These are phyloP conservation scores for Mimumesa dahlbomi DNA, from an alignment of 2,888 invertebrate species.

Conservation along the genomic window DNA sequence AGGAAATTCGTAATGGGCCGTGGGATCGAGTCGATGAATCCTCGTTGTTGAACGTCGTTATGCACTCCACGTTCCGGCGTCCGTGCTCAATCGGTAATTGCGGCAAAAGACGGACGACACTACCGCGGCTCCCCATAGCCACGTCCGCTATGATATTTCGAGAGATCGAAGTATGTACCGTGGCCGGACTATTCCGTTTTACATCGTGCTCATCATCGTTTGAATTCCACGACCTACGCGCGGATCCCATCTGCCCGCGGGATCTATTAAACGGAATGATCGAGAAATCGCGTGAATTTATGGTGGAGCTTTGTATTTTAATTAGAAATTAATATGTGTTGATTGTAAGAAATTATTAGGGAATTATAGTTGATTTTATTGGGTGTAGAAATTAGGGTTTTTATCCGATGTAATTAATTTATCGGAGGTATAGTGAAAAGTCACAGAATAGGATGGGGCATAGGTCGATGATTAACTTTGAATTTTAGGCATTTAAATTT, in stretches of 20 bases:
- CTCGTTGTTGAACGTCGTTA: constrained; percentile 58
- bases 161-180: constrained; percentile 29
- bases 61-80: constrained; percentile 61
- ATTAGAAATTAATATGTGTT: too few relatives aligned
- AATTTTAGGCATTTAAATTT: too few relatives aligned
- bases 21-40: constrained; percentile 67
- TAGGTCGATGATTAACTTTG: too few relatives aligned
- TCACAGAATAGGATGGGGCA: too few relatives aligned
- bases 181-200: constrained; percentile 17
- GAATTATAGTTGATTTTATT: too few relatives aligned
- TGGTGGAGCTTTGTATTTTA: too few relatives aligned
- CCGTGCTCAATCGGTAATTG: constrained; percentile 75
- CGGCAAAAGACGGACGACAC: constrained; percentile 67
- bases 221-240: constrained; percentile 15
- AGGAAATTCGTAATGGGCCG: constrained; percentile 68
- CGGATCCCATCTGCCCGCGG: constrained; percentile 31
- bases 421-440: too few relatives aligned
- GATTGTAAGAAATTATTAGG: too few relatives aligned
- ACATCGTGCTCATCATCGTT: constrained; percentile 10
- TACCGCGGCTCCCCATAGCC: constrained; percentile 23
- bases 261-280: constrained; percentile 29
- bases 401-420: too few relatives aligned
- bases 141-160: constrained; percentile 41
- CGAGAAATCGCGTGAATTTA: constrained; percentile 43
- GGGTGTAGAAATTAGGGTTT: too few relatives aligned